Evolutionary conservation across 2,888 invertebrate genomes (phyloP), one percentile per base, ranked within the genome.

Genomic region (Drosophila trichaetosa): DNA sequence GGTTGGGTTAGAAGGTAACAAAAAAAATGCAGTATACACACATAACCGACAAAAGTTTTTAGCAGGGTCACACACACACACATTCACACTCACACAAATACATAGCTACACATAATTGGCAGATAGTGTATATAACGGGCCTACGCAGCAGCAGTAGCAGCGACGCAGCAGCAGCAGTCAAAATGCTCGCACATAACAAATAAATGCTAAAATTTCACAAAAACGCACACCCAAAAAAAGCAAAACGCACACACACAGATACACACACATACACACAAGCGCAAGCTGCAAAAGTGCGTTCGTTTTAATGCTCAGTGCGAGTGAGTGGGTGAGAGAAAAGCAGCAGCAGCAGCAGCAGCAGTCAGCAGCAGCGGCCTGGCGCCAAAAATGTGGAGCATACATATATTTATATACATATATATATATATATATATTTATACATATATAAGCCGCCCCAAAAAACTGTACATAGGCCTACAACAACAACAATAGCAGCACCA

Each of bases 241-340:
- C 83, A 70, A 72, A 54, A 7, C 60, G 64, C 54, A 56, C 69
- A 66, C 52, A 68, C 51, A 62, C 60, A 63, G 18, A 40, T 48
- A 58, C 31, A 51, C 13, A 61, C 7, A 57, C 18, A 61, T 34
- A 71, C 27, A 79, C 52, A 71, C 75, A 83, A 86, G 61, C 89
- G 83, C 85, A 85, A 74, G 83, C 87, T 88, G 88, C 88, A 89
- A 89, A 88, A 88, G 88, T 88, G 88, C 88, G 88, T 89, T 89
- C 69, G 63, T 53, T 65, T 69, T 38, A 64, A 69, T 69, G 76
- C 54, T 46, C 46, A 63, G 52, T 42, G 79, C 54, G 61, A 38
- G 58, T 29, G 66, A 42, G 61, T 61, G 49, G 29, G 64, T 58
- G 57, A 42, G 42, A 57, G 31, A 56, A 38, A 21, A 57, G 31